Base-by-base conservation (phyloP, 2,113 vertebrate genomes). In the Saimiri boliviensis region DNA sequence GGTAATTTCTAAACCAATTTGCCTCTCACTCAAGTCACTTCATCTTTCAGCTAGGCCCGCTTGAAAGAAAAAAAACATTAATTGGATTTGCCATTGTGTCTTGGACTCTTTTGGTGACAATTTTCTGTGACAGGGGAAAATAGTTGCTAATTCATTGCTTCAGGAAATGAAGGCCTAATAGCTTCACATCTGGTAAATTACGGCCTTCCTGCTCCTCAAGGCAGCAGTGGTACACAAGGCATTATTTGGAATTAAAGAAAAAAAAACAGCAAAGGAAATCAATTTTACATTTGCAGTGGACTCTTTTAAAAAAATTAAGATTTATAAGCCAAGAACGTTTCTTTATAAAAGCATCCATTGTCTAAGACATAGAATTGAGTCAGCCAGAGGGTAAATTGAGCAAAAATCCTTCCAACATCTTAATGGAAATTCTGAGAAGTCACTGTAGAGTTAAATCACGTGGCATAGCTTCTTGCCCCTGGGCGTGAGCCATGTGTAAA, bases 101-200 rank as follows among this genome's bases (percentile, higher is more conserved):
- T 97, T 94, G 90, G 25, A 49, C 47, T 85, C 54, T 89, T 96
- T 98, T 74, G 94, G 58, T 91, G 97, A 95, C 73, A 96, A 42
- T 97, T 96, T 98, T 93, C 68, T 96, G 71, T 88, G 77, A 96
- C 97, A 56, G 63, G 95, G 71, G 86, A 87, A 97, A 66, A 82
- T 68, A 84, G 56, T 88, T 97, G 97, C 95, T 96, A 98, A 97
- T 49, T 92, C 92, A 87, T 79, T 95, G 66, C 94, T 97, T 96
- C 96, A 97, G 94, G 90, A 98, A 98, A 98, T 96, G 74, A 96
- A 84, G 81, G 42, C 19, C 54, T 97, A 95, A 89, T 94, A 83
- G 96, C 25, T 45, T 98, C 91, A 86, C 76, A 95, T 93, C 93
- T 98, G 95, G 97, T 96, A 88, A 97, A 96, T 87, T 97, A n/a